Percentiles rank a stretch among this genome's conserved stretches.
Evolutionary conservation across 2,797 vertebrate species (phyloP).

Genomic region (Cynodonichthys magdalenae): DNA sequence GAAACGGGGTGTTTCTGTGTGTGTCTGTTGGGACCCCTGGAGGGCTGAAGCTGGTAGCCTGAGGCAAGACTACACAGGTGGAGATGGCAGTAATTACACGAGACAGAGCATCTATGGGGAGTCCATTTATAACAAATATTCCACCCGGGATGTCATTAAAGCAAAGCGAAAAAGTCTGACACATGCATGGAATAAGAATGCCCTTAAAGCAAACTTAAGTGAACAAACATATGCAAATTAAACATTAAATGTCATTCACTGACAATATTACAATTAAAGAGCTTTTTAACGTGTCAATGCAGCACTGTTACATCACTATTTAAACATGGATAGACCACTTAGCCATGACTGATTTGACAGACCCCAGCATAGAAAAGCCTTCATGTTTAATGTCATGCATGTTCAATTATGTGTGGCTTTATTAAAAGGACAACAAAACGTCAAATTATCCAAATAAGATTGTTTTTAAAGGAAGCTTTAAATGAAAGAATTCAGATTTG

Average conservation of each 20-base stretch:
- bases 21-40: constrained; percentile 28
- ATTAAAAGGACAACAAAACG: neutral
- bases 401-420: neutral
- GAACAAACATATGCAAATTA: neutral
- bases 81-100: constrained; percentile 50
- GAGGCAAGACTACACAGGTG: constrained; percentile 65
- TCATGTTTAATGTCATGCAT: constrained; percentile 9
- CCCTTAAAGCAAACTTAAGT: constrained; percentile 13
- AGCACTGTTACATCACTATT: constrained; percentile 52
- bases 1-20: constrained; percentile 17
- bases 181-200: constrained; percentile 4
- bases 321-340: constrained; percentile 43
- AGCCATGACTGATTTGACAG: constrained; percentile 70
- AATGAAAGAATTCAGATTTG: neutral
- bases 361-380: constrained; percentile 16
- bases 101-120: constrained; percentile 47
- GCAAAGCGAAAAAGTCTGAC: constrained; percentile 11
- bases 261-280: neutral
- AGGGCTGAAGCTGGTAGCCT: constrained; percentile 45
- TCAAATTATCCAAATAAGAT: too few relatives aligned
- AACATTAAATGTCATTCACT: neutral
- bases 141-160: constrained; percentile 29
- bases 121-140: constrained; percentile 43
- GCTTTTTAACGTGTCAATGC: neutral
- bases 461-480: neutral